Evolutionary conservation across 2,888 invertebrate genomes (phyloP).

Genomic region (Lasioglossum figueresi): DNA sequence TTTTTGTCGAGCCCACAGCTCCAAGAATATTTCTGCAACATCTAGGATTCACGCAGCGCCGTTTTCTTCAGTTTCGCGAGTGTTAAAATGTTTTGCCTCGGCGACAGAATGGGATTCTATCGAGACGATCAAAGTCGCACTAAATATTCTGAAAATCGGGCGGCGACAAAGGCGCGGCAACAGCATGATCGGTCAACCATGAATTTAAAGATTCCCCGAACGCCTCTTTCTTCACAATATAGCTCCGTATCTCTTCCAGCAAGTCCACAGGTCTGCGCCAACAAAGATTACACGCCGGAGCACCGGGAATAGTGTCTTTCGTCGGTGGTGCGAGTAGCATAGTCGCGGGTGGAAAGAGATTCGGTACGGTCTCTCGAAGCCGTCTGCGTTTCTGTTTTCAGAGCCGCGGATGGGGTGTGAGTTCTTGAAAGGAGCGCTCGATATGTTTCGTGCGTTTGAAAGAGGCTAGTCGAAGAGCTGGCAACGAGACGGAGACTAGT

Average conservation of each 20-base stretch:
- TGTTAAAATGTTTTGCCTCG: background rate
- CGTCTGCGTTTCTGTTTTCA: conserved; percentile 15
- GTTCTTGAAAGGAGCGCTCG: conserved; percentile 26
- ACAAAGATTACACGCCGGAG: background rate
- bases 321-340: background rate
- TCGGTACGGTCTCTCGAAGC: background rate
- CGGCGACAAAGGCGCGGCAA: background rate
- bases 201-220: conserved; percentile 1
- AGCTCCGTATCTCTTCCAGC: background rate
- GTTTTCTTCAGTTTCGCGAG: background rate
- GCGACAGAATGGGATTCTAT: background rate
- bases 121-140: background rate
- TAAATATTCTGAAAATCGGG: background rate
- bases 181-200: conserved; percentile 5
- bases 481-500: background rate
- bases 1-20: background rate
- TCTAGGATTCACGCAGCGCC: background rate
- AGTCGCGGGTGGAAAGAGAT: background rate
- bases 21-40: background rate
- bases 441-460: conserved; percentile 25
- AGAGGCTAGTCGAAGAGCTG: background rate
- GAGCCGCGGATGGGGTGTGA: background rate
- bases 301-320: background rate
- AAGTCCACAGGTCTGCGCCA: background rate
- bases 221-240: background rate